These are phyloP conservation scores for Nesidiocoris tenuis DNA, from an alignment of 2,888 invertebrate species.

Conservation along the genomic window DNA sequence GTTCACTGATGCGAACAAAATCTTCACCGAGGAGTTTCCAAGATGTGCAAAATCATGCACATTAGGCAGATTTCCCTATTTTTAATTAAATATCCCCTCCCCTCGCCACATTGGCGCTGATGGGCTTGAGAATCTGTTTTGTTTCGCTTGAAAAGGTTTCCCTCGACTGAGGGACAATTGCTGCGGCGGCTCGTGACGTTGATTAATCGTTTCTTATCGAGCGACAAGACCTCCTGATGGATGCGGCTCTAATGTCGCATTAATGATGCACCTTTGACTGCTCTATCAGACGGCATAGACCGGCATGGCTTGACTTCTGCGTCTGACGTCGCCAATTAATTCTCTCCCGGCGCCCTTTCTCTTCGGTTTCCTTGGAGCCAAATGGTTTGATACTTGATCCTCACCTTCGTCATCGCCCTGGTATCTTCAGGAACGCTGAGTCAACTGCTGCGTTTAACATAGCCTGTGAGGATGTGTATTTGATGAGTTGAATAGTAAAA, in stretches of 20 bases:
- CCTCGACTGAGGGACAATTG: background rate
- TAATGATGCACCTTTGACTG: constrained; percentile 41
- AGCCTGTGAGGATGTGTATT: too few relatives aligned
- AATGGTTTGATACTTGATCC: background rate
- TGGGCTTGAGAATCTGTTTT: background rate
- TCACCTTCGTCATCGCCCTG: background rate
- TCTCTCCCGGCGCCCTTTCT: constrained; percentile 6
- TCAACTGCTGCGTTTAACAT: too few relatives aligned
- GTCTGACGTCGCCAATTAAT: constrained; percentile 36
- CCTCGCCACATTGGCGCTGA: background rate
- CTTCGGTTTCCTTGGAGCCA: background rate
- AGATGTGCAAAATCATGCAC: background rate
- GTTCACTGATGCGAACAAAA: too few relatives aligned
- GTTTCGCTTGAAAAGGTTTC: constrained; percentile 19
- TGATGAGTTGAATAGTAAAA: too few relatives aligned
- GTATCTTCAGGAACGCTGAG: background rate
- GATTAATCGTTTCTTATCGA: constrained; percentile 32
- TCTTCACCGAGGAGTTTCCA: background rate
- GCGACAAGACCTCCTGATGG: constrained; percentile 22
- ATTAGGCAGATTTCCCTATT: background rate
- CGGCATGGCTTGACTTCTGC: background rate
- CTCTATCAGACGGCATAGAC: constrained; percentile 15
- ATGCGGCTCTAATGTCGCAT: constrained; percentile 38
- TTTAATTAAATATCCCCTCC: background rate
- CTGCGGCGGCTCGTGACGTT: constrained; percentile 5